A percentile compares a stretch with the other conserved stretches of the same genome.
phyloP scores from a whole-genome alignment of 2,797 vertebrate genomes.

The Chelon labrosus region DNA sequence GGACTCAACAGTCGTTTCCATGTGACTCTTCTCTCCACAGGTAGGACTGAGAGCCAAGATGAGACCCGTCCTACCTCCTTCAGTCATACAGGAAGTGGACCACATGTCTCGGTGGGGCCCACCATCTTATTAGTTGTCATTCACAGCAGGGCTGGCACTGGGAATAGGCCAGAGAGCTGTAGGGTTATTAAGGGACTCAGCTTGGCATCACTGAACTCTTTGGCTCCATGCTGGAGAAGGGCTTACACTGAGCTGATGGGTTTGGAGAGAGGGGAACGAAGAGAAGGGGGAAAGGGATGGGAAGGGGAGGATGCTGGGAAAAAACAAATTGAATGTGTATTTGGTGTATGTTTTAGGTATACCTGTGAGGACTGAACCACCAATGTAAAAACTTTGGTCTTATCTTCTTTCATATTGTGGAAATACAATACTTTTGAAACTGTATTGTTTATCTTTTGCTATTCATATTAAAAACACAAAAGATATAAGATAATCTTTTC shows the following conservation, averaged over 20 bases:
- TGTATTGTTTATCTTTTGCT: background rate
- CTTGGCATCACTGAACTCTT: constrained; percentile 74
- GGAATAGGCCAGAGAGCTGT: constrained; percentile 61
- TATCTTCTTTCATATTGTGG: too few species aligned
- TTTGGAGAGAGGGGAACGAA: constrained; percentile 36
- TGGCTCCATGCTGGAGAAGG: constrained; percentile 66
- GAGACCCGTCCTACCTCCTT: constrained; percentile 47
- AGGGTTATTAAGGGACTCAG: constrained; percentile 77
- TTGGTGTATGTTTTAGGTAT: constrained; percentile 10
- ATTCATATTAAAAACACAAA: too few species aligned
- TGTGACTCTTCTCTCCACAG: constrained; percentile 49
- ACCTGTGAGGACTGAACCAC: background rate
- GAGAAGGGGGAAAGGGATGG: background rate
- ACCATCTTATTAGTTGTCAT: constrained; percentile 64
- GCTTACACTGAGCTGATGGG: constrained; percentile 67
- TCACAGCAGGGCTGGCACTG: constrained; percentile 62
- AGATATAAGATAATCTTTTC: too few species aligned
- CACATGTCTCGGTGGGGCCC: constrained; percentile 49
- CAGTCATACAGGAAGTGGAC: constrained; percentile 53
- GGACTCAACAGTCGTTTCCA: constrained; percentile 6
- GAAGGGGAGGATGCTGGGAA: constrained; percentile 4
- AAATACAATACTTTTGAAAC: too few species aligned
- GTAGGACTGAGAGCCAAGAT: constrained; percentile 39
- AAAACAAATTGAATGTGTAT: constrained; percentile 14
- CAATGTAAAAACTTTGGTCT: too few species aligned